Evolutionary conservation across 1,140 invertebrate genomes (phyloP), one percentile per base, ranked within the genome.

Genomic region (Caenorhabditis brenneri): DNA sequence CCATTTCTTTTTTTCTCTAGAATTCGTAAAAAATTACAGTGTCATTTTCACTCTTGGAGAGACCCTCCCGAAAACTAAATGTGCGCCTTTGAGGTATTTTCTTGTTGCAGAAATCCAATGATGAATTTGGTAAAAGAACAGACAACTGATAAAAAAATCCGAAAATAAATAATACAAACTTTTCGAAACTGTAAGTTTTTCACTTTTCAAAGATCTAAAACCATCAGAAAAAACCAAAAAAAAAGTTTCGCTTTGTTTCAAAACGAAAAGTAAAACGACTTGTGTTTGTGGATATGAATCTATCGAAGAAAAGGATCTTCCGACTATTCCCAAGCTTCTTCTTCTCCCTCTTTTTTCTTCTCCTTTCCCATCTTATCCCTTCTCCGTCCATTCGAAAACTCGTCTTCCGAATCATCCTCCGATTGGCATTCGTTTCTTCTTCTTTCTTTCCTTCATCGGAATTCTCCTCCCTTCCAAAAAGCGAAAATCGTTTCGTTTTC

Each of bases 321-420:
- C n/a, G 49, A 16, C 7, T n/a, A 7, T 27, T 27, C 53, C 7
- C 2, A 42, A 12, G 39, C 39, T 42, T 42, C 39, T 42, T n/a
- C 51, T 55, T 55, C 9, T 55, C 27, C 24, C 9, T 55, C 53
- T 29, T 55, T 55, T 55, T 24, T 12, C 65, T 12, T 74, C 65
- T 74, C 46, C 9, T 74, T 22, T n/a, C n/a, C 19, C 33, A 16
- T 31, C 19, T 74, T n/a, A 33, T 36, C 31, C 36, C 2, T 6
- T 58, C 24, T 4, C 24, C 24, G 2, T 10, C 24, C 39, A 42
- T 58, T 58, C 7, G 7, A 42, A 74, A 74, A 74, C 65, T 74
- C n/a, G 65, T 42, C 65, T 74, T 74, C 65, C 65, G 65, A 74
- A 74, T 74, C 36, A 74, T 74, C 65, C 36, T 24, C 65, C 65